Percentiles rank a stretch among this genome's conserved stretches.
Conservation (phyloP, 2,797 vertebrate species). For the Falco biarmicus region DNA sequence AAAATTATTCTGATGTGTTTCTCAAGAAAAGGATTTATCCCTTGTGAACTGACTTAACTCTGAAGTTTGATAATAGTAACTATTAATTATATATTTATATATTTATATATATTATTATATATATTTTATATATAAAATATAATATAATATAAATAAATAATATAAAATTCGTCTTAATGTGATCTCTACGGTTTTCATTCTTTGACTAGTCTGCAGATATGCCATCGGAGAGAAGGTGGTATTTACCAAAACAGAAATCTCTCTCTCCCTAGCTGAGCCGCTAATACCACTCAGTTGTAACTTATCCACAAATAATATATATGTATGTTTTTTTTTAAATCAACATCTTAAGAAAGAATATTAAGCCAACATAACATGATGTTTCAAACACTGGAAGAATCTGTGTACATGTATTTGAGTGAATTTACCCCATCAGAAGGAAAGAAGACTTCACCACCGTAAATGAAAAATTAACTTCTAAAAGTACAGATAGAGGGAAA, state of each 20-base stretch:
- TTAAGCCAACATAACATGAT: neutral
- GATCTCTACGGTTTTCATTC: neutral
- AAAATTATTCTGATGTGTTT: neutral
- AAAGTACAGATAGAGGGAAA: neutral
- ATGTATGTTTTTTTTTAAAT: neutral
- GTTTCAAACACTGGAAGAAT: neutral
- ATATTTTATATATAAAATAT: too few relatives aligned
- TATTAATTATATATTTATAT: too few relatives aligned
- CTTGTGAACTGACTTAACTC: neutral
- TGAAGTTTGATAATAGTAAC: neutral
- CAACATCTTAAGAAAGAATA: neutral
- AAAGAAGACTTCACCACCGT: neutral
- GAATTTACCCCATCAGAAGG: neutral
- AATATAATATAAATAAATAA: too few relatives aligned
- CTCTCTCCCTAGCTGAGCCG: neutral
- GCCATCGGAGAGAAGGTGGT: neutral
- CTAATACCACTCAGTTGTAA: neutral
- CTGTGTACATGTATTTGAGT: neutral
- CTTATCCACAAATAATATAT: neutral
- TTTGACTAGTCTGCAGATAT: neutral
- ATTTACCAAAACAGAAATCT: neutral
- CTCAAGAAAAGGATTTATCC: neutral
- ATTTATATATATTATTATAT: too few relatives aligned
- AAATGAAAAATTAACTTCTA: neutral
- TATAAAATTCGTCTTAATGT: neutral